Conservation (phyloP, 2,113 vertebrate species). For the Oncorhynchus nerka region DNA sequence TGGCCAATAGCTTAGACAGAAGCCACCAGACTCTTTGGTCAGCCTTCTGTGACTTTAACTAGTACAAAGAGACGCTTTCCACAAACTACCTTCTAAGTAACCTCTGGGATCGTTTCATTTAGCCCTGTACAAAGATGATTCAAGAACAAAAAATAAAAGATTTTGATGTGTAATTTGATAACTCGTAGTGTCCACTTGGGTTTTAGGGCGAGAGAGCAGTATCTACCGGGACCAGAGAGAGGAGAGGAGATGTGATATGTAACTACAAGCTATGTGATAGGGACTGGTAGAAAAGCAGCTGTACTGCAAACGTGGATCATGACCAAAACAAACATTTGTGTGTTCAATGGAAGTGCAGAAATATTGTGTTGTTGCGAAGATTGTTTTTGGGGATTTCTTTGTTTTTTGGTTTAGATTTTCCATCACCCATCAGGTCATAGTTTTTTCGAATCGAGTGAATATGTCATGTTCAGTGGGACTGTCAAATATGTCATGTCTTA, state of each 20-base stretch:
- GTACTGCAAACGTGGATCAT: slow-evolving; percentile 84
- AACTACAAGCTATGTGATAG: slow-evolving; percentile 39
- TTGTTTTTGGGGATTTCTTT: slow-evolving; percentile 48
- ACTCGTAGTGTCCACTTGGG: slow-evolving; percentile 81
- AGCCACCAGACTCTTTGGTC: slow-evolving; percentile 92
- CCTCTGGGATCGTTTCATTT: slow-evolving; percentile 99
- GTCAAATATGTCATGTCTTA: slow-evolving; percentile 85
- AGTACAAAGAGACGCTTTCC: slow-evolving; percentile 95
- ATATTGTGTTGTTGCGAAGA: slow-evolving; percentile 87
- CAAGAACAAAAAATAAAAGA: slow-evolving; percentile 67
- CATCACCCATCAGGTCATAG: slow-evolving; percentile 63
- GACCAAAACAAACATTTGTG: slow-evolving; percentile 92
- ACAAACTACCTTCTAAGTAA: slow-evolving; percentile 99
- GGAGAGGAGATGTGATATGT: slow-evolving; percentile 68
- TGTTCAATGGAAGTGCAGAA: slow-evolving; percentile 96
- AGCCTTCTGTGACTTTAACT: slow-evolving; percentile 98
- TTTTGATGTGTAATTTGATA: slow-evolving; percentile 87
- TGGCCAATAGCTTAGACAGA: slow-evolving; percentile 99
- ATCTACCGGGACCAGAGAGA: slow-evolving; percentile 55
- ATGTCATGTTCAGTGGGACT: slow-evolving; percentile 88
- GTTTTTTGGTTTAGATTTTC: slow-evolving; percentile 63
- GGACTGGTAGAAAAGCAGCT: slow-evolving; percentile 85
- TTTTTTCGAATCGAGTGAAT: slow-evolving; percentile 85
- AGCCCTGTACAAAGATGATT: slow-evolving; percentile 90
- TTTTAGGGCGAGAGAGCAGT: slow-evolving; percentile 48